These are phyloP conservation scores for Malurus cyaneus DNA, from an alignment of 2,113 vertebrate genomes.

Conservation along the genomic window DNA sequence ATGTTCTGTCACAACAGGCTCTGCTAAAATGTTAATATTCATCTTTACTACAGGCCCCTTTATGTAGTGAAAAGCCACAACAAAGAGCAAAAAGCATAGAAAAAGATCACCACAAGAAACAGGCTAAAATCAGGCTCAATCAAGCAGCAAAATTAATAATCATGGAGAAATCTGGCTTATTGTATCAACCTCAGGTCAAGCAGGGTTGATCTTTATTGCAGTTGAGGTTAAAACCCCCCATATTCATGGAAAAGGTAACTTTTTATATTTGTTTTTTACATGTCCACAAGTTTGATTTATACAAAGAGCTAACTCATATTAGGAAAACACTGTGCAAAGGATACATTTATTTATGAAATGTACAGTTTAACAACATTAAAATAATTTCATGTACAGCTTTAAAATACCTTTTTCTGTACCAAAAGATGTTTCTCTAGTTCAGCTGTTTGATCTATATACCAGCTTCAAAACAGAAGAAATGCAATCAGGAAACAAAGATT, in stretches of 20 bases:
- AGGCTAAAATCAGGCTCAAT: neutral
- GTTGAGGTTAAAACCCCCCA: neutral
- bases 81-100: neutral
- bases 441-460: neutral
- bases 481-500: neutral
- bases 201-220: neutral
- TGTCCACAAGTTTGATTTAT: neutral
- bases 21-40: neutral
- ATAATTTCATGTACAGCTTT: neutral
- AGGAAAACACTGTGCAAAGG: neutral
- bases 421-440: neutral
- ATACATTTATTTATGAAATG: neutral
- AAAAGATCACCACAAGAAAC: neutral
- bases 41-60: neutral
- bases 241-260: neutral
- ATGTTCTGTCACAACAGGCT: neutral
- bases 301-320: neutral
- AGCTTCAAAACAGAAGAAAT: neutral
- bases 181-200: neutral
- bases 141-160: neutral
- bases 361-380: neutral
- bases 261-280: neutral
- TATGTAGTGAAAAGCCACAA: neutral
- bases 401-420: neutral
- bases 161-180: neutral